Evolutionary conservation across 2,888 invertebrate species (phyloP).

Genomic region (Artemia sinica): DNA sequence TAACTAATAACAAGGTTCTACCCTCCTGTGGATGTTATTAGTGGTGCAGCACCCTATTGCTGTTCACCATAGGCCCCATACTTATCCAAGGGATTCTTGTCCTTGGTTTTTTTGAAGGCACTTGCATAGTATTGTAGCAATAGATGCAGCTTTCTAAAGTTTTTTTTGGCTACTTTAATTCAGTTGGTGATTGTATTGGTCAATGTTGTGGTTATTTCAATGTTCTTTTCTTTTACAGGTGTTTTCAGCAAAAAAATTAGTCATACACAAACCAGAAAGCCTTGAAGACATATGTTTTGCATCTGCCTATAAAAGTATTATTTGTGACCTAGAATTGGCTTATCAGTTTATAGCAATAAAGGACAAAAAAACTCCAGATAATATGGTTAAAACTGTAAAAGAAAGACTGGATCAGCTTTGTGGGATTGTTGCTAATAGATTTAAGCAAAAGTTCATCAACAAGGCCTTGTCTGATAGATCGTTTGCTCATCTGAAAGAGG

Average conservation of each 20-base stretch:
- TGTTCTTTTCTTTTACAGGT: background rate
- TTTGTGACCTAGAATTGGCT: background rate
- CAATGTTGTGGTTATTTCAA: too few relatives aligned
- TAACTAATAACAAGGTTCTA: too few relatives aligned
- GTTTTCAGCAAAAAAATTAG: background rate
- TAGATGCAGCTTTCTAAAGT: too few relatives aligned
- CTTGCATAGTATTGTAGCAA: too few relatives aligned
- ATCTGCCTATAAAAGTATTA: background rate
- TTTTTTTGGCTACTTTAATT: too few relatives aligned
- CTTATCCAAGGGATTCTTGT: too few relatives aligned
- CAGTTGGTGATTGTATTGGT: too few relatives aligned
- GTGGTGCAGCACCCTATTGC: too few relatives aligned
- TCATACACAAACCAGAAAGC: background rate
- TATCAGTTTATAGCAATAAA: background rate
- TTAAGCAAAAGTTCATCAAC: background rate
- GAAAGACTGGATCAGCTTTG: background rate
- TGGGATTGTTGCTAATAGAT: background rate
- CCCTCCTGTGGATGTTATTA: too few relatives aligned
- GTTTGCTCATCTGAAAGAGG: slow-evolving; percentile 3
- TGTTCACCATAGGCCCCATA: too few relatives aligned
- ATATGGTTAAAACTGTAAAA: background rate
- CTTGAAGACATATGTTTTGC: slow-evolving; percentile 8
- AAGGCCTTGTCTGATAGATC: slow-evolving; percentile 1
- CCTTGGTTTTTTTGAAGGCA: too few relatives aligned
- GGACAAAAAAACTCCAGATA: background rate